These are phyloP conservation scores for Channa argus DNA, from an alignment of 2,113 vertebrate species.

Conservation along the genomic window DNA sequence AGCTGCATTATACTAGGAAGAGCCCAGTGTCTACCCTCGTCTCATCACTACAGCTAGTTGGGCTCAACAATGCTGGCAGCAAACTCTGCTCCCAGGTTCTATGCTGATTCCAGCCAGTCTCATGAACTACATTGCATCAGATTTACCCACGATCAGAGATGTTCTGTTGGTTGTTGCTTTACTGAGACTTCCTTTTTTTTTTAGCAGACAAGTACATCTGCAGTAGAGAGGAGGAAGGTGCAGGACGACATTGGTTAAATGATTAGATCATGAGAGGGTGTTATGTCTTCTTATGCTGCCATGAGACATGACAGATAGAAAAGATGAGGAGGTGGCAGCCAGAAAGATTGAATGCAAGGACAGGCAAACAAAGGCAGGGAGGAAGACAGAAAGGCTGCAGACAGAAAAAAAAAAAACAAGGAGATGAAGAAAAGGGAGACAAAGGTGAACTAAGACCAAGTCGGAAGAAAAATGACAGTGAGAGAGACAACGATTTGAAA, in stretches of 20 bases:
- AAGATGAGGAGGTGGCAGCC: conserved; percentile 24
- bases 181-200: conserved; percentile 12
- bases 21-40: conserved; percentile 46
- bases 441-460: conserved; percentile 12
- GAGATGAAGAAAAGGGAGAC: conserved; percentile 14
- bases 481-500: conserved; percentile 22
- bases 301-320: conserved; percentile 52
- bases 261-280: conserved; percentile 48
- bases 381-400: conserved; percentile 17
- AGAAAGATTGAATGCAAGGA: conserved; percentile 48
- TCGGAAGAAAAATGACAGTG: conserved; percentile 25
- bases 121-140: conserved; percentile 25
- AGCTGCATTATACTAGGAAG: conserved; percentile 58
- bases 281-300: conserved; percentile 39
- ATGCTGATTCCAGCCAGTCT: conserved; percentile 25
- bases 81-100: conserved; percentile 13
- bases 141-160: conserved; percentile 26
- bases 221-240: neutral
- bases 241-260: conserved; percentile 24
- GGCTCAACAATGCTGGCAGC: conserved; percentile 38
- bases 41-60: conserved; percentile 48
- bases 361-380: conserved; percentile 16
- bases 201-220: conserved; percentile 15
- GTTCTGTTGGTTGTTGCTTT: conserved; percentile 1
- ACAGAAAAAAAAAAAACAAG: conserved; percentile 12